Conservation (phyloP, 2,888 invertebrate species). For the Lasioglossum lativentre region DNA sequence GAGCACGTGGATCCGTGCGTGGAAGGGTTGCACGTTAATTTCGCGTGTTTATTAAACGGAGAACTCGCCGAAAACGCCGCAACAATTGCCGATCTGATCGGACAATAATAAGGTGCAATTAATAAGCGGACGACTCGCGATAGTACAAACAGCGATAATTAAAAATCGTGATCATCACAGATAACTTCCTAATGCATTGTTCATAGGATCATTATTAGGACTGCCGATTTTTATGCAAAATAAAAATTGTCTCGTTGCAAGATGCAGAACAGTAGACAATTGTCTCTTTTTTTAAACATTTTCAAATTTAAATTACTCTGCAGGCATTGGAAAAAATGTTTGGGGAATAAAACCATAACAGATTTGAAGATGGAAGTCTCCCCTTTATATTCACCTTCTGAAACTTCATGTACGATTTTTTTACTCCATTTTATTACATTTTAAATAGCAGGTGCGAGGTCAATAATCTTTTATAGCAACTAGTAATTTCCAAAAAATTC, state of each 20-base stretch:
- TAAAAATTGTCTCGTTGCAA: neutral
- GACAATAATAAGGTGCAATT: slow-evolving; percentile 19
- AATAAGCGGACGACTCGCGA: neutral
- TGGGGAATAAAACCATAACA: no score
- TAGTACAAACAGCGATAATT: neutral
- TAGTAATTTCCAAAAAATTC: no score
- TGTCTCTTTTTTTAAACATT: no score
- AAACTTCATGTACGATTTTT: no score
- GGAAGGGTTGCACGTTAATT: neutral
- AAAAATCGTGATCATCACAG: neutral
- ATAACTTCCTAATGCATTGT: neutral
- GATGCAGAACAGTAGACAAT: no score
- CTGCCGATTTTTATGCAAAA: neutral
- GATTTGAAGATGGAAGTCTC: no score
- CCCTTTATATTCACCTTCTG: no score
- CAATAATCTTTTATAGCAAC: no score
- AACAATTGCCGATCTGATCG: neutral
- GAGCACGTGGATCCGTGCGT: neutral
- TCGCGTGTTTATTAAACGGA: slow-evolving; percentile 11
- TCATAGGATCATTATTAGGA: neutral
- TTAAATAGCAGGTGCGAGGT: no score
- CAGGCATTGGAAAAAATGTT: no score
- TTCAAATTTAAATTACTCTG: no score
- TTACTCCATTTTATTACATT: no score
- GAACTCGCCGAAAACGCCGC: neutral